Percentiles rank a stretch among this genome's conserved stretches.
Evolutionary conservation across 2,888 invertebrate genomes (phyloP).

Genomic region (Stegana nigrithorax): DNA sequence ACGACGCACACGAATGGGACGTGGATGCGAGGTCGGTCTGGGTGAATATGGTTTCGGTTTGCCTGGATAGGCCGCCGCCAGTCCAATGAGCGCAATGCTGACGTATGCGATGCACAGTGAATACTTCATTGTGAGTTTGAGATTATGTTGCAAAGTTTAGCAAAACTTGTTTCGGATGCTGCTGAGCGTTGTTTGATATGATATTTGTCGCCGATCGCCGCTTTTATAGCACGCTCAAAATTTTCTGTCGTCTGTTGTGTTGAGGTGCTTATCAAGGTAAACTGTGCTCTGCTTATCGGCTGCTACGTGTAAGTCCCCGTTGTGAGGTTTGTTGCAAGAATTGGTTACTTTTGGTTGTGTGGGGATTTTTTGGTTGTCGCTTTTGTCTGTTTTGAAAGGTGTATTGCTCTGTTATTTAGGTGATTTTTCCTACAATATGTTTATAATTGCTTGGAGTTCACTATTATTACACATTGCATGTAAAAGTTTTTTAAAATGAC

Average conservation of each 20-base stretch:
- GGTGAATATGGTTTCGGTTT: slow-evolving; percentile 19
- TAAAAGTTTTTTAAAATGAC: too few relatives aligned
- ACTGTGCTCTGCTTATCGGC: neutral
- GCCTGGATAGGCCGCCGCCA: slow-evolving; percentile 19
- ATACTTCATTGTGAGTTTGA: slow-evolving; percentile 26
- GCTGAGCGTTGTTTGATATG: slow-evolving; percentile 1
- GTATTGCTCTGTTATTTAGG: too few relatives aligned
- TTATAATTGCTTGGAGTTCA: neutral
- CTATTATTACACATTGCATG: neutral
- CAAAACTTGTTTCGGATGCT: neutral
- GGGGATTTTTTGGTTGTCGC: too few relatives aligned
- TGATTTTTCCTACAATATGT: too few relatives aligned
- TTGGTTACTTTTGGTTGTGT: neutral
- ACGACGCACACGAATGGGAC: slow-evolving; percentile 44
- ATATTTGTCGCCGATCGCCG: neutral
- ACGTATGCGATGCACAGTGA: slow-evolving; percentile 25
- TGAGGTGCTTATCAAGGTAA: neutral
- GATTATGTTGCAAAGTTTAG: neutral
- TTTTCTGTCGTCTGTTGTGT: too few relatives aligned
- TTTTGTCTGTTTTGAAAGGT: too few relatives aligned
- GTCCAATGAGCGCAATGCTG: slow-evolving; percentile 23
- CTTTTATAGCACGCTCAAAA: neutral
- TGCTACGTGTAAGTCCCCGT: neutral
- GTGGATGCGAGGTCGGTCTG: slow-evolving; percentile 33
- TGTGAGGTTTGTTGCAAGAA: neutral